Evolutionary conservation across 2,797 vertebrate genomes (phyloP).

Genomic region (Chelmon rostratus): DNA sequence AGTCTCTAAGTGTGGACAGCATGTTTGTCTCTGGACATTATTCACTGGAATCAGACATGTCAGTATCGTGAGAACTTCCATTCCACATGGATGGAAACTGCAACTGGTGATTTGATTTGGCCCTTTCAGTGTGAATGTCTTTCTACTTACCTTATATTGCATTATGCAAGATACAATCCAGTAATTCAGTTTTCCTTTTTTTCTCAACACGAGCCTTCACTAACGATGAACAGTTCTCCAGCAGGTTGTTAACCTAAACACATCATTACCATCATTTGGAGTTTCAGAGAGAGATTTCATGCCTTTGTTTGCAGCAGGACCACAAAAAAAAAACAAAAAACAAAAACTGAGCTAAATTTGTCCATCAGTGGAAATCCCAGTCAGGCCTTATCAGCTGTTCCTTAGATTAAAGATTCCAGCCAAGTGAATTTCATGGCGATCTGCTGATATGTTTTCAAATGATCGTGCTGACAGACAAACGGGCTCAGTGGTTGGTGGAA

Average conservation of each 20-base stretch:
- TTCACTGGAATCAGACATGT: too few relatives aligned
- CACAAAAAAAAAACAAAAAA: too few relatives aligned
- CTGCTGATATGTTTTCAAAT: not conserved
- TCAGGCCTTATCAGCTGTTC: constrained; percentile 27
- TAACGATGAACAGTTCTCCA: not conserved
- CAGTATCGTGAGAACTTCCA: too few relatives aligned
- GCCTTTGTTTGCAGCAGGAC: not conserved
- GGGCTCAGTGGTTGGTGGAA: constrained; percentile 10
- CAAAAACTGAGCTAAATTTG: not conserved
- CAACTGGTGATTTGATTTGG: too few relatives aligned
- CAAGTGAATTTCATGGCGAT: constrained; percentile 2
- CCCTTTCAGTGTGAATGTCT: not conserved
- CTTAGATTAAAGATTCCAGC: constrained; percentile 4
- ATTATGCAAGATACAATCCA: not conserved
- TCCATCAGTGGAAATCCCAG: constrained; percentile 20
- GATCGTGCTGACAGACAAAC: constrained; percentile 1
- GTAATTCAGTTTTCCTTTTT: not conserved
- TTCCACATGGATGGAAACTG: too few relatives aligned
- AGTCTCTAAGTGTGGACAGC: too few relatives aligned
- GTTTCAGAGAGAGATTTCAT: not conserved
- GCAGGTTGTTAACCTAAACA: not conserved
- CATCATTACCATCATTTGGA: not conserved
- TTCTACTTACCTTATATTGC: not conserved
- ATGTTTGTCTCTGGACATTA: too few relatives aligned
- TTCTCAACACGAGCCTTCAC: not conserved